A percentile compares a stretch with the other conserved stretches of the same genome.
These are phyloP conservation scores for Bambusicola thoracicus DNA, from an alignment of 2,113 vertebrate genomes.

Conservation along the genomic window DNA sequence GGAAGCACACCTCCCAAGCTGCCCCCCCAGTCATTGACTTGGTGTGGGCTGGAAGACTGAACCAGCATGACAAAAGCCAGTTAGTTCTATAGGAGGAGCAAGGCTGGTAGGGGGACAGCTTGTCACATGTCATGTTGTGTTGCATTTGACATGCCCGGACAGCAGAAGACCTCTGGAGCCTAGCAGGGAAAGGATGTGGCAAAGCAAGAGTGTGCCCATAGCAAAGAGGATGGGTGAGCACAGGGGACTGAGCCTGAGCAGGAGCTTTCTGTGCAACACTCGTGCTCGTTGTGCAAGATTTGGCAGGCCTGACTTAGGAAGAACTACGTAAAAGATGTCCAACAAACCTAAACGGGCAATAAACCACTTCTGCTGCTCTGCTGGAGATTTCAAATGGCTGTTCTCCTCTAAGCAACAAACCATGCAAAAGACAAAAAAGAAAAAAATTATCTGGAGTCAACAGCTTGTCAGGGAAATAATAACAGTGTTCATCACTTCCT, in stretches of 20 bases:
- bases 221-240: neutral
- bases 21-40: fast-evolving
- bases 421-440: neutral
- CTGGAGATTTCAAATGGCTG: neutral
- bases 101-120: neutral
- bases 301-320: neutral
- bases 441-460: neutral
- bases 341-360: neutral
- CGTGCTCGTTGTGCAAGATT: neutral
- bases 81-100: neutral
- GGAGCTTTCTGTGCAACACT: neutral
- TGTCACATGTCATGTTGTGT: neutral
- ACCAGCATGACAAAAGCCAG: neutral
- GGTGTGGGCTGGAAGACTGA: neutral
- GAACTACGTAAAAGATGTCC: neutral
- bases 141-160: neutral
- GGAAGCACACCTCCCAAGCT: neutral
- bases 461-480: neutral
- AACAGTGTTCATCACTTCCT: neutral
- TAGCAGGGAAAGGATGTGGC: neutral
- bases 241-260: neutral
- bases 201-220: neutral
- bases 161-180: neutral
- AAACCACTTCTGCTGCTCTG: neutral
- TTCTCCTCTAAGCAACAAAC: neutral